Conservation (phyloP, 2,113 vertebrate species). For the Calidris pugnax region DNA sequence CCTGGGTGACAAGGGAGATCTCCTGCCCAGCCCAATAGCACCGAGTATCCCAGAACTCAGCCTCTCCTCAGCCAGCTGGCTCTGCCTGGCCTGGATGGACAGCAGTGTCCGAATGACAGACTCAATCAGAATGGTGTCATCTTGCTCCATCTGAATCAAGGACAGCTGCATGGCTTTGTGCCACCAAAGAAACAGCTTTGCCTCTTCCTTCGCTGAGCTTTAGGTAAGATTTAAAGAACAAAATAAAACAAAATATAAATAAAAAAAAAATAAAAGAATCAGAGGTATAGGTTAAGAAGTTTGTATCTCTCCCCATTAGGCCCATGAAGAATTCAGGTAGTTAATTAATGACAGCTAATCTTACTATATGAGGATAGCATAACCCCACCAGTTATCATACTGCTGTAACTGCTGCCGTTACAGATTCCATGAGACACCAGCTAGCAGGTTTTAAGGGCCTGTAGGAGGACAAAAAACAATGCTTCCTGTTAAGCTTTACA, state of each 20-base stretch:
- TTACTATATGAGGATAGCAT: background rate
- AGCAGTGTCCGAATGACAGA: slow-evolving; percentile 76
- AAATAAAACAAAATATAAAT: background rate
- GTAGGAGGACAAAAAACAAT: background rate
- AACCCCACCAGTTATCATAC: background rate
- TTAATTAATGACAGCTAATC: background rate
- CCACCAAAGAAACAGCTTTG: slow-evolving; percentile 98
- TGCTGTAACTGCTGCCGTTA: background rate
- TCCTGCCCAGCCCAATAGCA: slow-evolving; percentile 90
- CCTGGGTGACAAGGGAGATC: slow-evolving; percentile 92
- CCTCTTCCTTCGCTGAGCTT: slow-evolving; percentile 87
- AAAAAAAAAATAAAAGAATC: background rate
- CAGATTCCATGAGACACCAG: background rate
- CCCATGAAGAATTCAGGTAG: background rate
- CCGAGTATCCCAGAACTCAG: slow-evolving; percentile 89
- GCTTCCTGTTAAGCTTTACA: background rate
- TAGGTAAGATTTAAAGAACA: background rate
- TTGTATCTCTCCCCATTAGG: background rate
- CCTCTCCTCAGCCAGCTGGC: slow-evolving; percentile 89
- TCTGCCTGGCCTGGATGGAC: slow-evolving; percentile 82
- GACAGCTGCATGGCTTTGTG: slow-evolving; percentile 88
- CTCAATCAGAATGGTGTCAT: slow-evolving; percentile 66
- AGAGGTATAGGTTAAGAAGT: background rate
- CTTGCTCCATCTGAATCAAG: slow-evolving; percentile 85
- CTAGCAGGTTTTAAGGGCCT: background rate